Evolutionary conservation across 2,888 invertebrate species (phyloP).

Genomic region (Hetaerina titia): DNA sequence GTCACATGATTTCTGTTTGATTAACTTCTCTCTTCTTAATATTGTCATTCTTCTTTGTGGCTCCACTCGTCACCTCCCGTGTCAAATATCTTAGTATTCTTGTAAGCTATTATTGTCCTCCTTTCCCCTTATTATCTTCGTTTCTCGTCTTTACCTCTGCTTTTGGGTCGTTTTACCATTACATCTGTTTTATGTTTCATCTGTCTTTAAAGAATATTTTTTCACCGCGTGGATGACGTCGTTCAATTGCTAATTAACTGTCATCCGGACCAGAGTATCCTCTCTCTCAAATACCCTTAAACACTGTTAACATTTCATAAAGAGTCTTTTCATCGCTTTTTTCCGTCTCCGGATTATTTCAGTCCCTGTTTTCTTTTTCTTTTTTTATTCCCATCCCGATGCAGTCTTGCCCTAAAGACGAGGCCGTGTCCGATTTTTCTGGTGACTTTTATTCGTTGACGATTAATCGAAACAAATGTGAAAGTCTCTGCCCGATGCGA

Average conservation of each 20-base stretch:
- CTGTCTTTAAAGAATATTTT: neutral
- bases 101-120: neutral
- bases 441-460: neutral
- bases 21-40: no score
- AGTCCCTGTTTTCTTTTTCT: neutral
- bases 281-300: neutral
- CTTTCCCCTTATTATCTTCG: neutral
- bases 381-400: neutral
- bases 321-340: neutral
- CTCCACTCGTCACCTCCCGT: no score
- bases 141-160: neutral
- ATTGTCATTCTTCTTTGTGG: no score
- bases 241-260: neutral
- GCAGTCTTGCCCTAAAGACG: neutral
- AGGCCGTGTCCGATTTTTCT: neutral
- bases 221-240: neutral
- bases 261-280: neutral
- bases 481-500: neutral
- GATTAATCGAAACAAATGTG: neutral
- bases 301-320: neutral
- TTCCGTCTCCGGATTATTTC: neutral
- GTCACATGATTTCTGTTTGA: no score
- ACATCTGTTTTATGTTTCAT: neutral
- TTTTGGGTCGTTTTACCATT: neutral
- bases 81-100: neutral